A percentile compares a stretch with the other conserved stretches of the same genome.
phyloP scores from a whole-genome alignment of 2,797 vertebrate genomes.

The Peromyscus melanophrys region DNA sequence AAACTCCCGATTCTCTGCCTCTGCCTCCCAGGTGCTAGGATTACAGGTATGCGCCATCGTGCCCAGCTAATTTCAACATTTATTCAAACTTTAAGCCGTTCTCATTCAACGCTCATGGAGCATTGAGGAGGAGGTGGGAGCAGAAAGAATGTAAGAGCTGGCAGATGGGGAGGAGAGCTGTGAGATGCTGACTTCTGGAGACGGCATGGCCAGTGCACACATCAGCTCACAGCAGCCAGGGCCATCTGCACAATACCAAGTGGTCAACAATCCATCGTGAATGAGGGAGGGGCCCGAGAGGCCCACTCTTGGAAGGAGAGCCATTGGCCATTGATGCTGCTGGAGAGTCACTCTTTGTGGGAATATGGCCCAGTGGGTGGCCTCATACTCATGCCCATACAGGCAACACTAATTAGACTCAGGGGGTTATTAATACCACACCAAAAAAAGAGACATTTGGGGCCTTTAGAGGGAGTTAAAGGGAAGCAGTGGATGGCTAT shows the following conservation, averaged over 20 bases:
- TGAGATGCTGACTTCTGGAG: background rate
- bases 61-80: background rate
- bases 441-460: background rate
- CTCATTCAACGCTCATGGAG: background rate
- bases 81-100: background rate
- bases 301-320: background rate
- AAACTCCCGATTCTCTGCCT: background rate
- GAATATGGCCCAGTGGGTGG: background rate
- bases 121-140: background rate
- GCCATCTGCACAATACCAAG: background rate
- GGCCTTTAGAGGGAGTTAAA: background rate
- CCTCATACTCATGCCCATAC: background rate
- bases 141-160: background rate
- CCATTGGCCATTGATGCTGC: background rate
- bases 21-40: background rate
- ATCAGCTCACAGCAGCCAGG: too few species aligned
- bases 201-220: background rate
- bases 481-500: background rate
- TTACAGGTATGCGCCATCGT: too few species aligned
- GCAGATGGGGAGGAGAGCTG: background rate
- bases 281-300: background rate
- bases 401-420: background rate
- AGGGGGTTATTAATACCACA: background rate
- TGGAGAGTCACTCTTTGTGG: background rate
- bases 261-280: background rate